phyloP scores from a whole-genome alignment of 23 tunicate genomes.

The Clavelina lepadiformis region DNA sequence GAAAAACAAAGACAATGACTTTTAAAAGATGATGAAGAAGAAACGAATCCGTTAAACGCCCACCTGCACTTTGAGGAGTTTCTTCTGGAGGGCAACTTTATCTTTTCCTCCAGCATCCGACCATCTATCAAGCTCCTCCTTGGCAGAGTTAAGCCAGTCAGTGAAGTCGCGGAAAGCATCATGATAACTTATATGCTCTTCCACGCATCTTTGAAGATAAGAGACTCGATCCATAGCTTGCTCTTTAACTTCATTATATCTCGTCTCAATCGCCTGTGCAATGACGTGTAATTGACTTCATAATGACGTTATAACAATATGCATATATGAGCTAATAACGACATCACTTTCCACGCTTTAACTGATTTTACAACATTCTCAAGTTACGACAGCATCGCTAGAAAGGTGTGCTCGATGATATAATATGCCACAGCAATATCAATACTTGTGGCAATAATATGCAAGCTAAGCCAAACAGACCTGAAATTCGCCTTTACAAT shows the following conservation, averaged over 20 bases:
- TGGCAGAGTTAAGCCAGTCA: conserved; percentile 79
- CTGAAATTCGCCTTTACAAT: conserved; percentile 33
- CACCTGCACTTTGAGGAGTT: conserved; percentile 70
- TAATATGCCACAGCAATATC: no score
- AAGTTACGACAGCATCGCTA: no score
- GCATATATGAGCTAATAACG: no score
- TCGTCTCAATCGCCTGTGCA: conserved; percentile 36
- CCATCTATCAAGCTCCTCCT: conserved; percentile 91
- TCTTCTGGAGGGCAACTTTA: conserved; percentile 70
- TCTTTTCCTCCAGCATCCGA: conserved; percentile 57
- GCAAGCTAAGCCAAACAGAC: no score
- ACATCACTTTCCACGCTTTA: no score
- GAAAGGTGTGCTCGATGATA: no score
- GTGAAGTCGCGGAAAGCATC: conserved; percentile 66
- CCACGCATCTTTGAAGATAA: conserved; percentile 34
- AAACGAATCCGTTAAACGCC: not conserved
- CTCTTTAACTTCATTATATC: conserved; percentile 30
- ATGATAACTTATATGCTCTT: conserved; percentile 46
- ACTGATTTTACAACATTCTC: no score
- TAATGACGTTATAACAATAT: no score
- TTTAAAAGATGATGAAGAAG: not conserved
- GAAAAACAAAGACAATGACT: not conserved
- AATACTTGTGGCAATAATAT: no score
- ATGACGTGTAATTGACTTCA: not conserved
- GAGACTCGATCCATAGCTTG: conserved; percentile 37